A percentile compares a stretch with the other conserved stretches of the same genome.
Evolutionary conservation across 2,888 invertebrate genomes (phyloP).

Genomic region (Phaedon cochleariae): DNA sequence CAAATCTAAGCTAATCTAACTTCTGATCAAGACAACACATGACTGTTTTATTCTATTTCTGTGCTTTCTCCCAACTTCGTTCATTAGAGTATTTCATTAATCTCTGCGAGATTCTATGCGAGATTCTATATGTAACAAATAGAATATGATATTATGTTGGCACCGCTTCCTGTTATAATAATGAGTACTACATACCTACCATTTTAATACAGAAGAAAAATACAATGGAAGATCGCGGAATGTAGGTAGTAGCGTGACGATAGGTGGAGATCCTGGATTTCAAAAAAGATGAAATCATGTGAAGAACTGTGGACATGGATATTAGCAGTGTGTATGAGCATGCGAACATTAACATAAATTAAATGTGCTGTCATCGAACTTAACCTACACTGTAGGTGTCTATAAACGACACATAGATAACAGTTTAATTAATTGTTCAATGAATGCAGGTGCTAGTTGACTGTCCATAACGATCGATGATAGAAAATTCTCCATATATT

Average conservation of each 20-base stretch:
- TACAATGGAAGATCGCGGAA: background rate
- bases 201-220: no score
- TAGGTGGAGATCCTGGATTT: background rate
- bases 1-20: no score
- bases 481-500: no score
- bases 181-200: background rate
- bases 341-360: conserved; percentile 40
- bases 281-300: background rate
- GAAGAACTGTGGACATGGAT: background rate
- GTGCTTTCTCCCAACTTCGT: no score
- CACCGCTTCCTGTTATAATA: background rate
- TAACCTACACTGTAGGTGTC: conserved; percentile 22
- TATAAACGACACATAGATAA: conserved; percentile 2
- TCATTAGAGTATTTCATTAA: no score
- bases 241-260: background rate
- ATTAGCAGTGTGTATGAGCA: conserved; percentile 30
- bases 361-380: conserved; percentile 26
- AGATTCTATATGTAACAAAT: no score
- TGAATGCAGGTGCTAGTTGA: background rate
- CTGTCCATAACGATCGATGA: background rate
- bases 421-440: conserved; percentile 9
- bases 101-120: no score
- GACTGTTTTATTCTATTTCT: no score
- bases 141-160: background rate
- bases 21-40: no score